Evolutionary conservation across 2,113 vertebrate species (phyloP), one percentile per base, ranked within the genome.

Genomic region (Lethenteron camtschaticum): DNA sequence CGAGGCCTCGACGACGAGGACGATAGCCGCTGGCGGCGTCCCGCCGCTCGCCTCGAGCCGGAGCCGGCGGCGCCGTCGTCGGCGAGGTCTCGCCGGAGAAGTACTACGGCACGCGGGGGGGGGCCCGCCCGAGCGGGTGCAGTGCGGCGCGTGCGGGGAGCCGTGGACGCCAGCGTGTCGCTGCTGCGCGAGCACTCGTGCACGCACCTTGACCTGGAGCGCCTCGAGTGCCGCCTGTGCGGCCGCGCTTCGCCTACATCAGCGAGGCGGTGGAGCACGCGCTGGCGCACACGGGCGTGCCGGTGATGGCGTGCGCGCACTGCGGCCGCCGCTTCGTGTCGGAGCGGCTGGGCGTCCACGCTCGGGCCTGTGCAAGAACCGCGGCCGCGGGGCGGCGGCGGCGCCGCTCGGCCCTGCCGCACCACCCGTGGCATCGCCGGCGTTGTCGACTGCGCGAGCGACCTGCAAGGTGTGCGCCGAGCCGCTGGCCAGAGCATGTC

Each of bases 171-270:
- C 41, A 41, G n/a, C 24, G 63, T 16, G 63, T n/a, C 63, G n/a
- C 63, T 16, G 63, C 63, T 66, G n/a, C 63, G 63, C n/a, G 63
- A 66, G 63, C 63, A 66, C 41, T 41, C 63, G 63, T 66, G n/a
- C 24, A 16, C 63, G 2, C 63, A 66, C 24, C 24, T 66, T 9
- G 63, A 66, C 63, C n/a, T 16, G 10, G 24, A n/a, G n/a, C n/a
- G n/a, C n/a, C 63, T 66, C 63, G 9, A 24, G n/a, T 66, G 63
- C 10, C 63, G n/a, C 63, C n/a, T 66, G n/a, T 66, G 63, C 63
- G 24, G 63, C 2, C n/a, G 9, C 24, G n/a, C n/a, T 66, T 66
- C 63, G 24, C n/a, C 24, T 24, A 66, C n/a, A 8, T 24, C 9
- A 16, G n/a, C 9, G 63, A 66, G 24, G 63, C n/a, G 24, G n/a